phyloP scores from a whole-genome alignment of 2,888 invertebrate species.

The Alloscopus bannaensis region DNA sequence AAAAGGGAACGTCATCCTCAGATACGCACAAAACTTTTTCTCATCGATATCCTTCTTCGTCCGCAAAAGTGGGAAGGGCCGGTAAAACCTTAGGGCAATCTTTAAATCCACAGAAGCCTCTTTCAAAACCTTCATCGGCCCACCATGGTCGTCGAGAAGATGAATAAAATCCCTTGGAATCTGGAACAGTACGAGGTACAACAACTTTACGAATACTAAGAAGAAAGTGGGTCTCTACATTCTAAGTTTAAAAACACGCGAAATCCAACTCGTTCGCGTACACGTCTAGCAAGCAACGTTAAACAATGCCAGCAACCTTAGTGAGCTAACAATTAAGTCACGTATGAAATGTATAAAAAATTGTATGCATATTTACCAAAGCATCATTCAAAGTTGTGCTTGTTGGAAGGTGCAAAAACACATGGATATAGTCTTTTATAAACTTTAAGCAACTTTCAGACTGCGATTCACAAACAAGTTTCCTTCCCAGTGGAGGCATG shows the following conservation, averaged over 20 bases:
- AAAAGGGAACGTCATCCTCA: neutral
- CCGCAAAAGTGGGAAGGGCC: neutral
- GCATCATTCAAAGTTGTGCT: slow-evolving; percentile 1
- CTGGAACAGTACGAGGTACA: neutral
- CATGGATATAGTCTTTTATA: slow-evolving; percentile 31
- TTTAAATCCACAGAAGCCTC: neutral
- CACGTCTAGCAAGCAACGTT: too few species aligned
- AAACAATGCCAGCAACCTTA: too few species aligned
- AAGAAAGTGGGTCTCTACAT: too few species aligned
- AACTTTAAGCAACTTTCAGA: slow-evolving; percentile 33
- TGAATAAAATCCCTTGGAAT: neutral
- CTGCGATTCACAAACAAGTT: slow-evolving; percentile 6
- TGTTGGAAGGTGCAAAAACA: slow-evolving; percentile 45
- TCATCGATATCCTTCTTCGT: neutral
- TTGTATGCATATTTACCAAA: slow-evolving; percentile 11
- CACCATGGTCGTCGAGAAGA: neutral
- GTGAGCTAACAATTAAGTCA: too few species aligned
- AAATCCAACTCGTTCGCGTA: too few species aligned
- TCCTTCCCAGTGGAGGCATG: neutral
- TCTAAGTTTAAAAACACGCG: too few species aligned
- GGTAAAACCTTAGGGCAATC: neutral
- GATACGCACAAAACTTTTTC: too few species aligned
- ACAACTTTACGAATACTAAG: too few species aligned
- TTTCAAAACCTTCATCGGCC: neutral
- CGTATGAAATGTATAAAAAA: neutral